phyloP scores from a whole-genome alignment of 2,113 vertebrate species.

The Corapipo altera region DNA sequence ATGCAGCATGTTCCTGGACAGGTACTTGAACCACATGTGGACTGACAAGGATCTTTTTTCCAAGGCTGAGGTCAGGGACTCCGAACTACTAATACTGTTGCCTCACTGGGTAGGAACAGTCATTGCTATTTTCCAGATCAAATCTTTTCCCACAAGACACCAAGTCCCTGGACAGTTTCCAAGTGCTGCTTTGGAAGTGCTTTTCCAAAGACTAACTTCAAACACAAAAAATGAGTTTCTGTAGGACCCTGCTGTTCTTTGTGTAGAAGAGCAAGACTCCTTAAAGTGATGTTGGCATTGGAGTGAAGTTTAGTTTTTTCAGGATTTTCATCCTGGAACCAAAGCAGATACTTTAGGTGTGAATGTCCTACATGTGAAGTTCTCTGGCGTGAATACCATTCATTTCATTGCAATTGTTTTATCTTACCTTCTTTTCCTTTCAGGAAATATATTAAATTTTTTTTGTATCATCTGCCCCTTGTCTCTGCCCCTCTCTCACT shows the following conservation, averaged over 20 bases:
- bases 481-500: fast-evolving
- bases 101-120: background rate
- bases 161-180: background rate
- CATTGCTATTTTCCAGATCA: background rate
- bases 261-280: background rate
- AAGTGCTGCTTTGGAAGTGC: background rate
- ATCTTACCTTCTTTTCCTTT: background rate
- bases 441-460: background rate
- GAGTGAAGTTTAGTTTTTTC: background rate
- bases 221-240: background rate
- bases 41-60: background rate
- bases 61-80: background rate
- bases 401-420: background rate
- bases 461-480: background rate
- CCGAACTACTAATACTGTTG: background rate
- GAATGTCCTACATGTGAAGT: background rate
- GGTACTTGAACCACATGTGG: background rate
- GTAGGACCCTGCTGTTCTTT: background rate
- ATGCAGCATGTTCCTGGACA: background rate
- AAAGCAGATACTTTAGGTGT: background rate
- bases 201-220: background rate
- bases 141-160: background rate
- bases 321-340: background rate
- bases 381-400: background rate
- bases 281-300: background rate